Evolutionary conservation across 1,140 invertebrate genomes (phyloP).

Genomic region (Drosophila tani): DNA sequence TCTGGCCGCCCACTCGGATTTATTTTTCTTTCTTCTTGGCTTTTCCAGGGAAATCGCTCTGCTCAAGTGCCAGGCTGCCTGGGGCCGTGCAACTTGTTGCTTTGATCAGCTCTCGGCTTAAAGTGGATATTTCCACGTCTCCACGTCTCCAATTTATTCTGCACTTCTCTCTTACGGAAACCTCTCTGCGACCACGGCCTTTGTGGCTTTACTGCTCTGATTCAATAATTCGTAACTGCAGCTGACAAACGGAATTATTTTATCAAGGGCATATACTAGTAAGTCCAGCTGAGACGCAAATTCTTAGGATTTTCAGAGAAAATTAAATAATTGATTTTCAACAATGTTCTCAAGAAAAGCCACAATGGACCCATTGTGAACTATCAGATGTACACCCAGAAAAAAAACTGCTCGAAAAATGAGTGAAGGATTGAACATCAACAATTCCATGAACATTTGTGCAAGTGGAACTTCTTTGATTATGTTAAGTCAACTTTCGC

Average conservation of each 20-base stretch:
- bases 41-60: slow-evolving; percentile 33
- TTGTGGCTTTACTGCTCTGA: slow-evolving; percentile 10
- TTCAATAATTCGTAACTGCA: slow-evolving; percentile 25
- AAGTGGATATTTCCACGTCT: slow-evolving; percentile 12
- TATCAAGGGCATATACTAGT: background rate
- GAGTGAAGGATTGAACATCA: no score
- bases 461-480: no score
- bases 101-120: slow-evolving; percentile 39
- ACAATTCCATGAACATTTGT: no score
- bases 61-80: slow-evolving; percentile 36
- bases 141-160: slow-evolving; percentile 28
- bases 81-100: slow-evolving; percentile 38
- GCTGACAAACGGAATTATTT: slow-evolving; percentile 9
- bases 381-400: no score
- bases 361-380: no score
- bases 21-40: slow-evolving; percentile 15
- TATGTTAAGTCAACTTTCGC: no score
- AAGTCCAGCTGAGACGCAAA: background rate
- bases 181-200: background rate
- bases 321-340: background rate
- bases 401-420: no score
- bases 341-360: background rate
- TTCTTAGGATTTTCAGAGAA: background rate
- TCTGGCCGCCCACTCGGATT: slow-evolving; percentile 21
- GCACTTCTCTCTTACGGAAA: slow-evolving; percentile 11